Base-by-base conservation (phyloP, 2,888 invertebrate species). In the Pyrrhosoma nymphula region DNA sequence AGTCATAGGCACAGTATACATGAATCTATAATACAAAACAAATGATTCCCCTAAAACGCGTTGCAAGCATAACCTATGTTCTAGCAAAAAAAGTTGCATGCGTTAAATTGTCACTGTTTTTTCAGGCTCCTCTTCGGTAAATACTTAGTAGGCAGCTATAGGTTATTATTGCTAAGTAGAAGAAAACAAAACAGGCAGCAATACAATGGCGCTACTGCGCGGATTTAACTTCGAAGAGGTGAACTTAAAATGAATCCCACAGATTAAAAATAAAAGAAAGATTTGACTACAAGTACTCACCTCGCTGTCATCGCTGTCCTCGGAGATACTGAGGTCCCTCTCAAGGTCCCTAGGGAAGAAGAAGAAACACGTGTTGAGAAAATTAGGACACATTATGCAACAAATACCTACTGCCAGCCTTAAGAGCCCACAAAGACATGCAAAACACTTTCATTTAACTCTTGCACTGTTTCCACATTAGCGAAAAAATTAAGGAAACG, bases 301-400 rank as follows among this genome's bases (percentile, higher is more conserved):
- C 96, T 97, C 97, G 95, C 98, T 98, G 96, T 98, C 98, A 96
- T 98, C 98, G 96, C 98, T 98, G 97, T 98, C 97, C 96, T 97
- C 98, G 35, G 98, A 98, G 95, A 98, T 97, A 95, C 98, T 98
- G 96, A 98, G 97, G 97, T 98, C 98, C 96, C 98, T 98, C 96
- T 97, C 97, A 96, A 98, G 97, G 96, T 97, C 97, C 95, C 97
- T 97, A 97, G n/a, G 97, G 96, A 96, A 95, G 96, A 96, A 95
- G 55, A 90, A 95, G 90, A 82, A 55, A n/a, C 88, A 95, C 16
- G 60, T 20, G 60, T 60, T 60, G 6, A 47, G 88, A 95, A 69
- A 30, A 88, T n/a, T 1, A 26, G 10, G 26, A n/a, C 69, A 26
- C 26, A 69, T 69, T 69, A 69, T 69, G 26, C 69, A 69, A 69